Base-by-base conservation (phyloP, 2,797 vertebrate genomes). In the Kryptolebias ocellatus region DNA sequence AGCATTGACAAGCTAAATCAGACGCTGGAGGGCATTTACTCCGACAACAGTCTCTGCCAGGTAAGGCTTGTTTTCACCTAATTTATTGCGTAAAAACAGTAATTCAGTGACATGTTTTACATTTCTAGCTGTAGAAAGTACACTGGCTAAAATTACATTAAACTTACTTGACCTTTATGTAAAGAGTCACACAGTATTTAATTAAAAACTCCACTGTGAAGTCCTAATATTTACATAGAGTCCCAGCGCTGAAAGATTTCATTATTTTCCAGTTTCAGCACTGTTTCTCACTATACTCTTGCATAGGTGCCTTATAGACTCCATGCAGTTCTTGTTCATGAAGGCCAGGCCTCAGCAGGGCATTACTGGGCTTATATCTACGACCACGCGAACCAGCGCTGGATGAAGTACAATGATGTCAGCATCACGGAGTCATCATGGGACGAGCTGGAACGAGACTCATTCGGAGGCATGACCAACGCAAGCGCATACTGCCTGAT, bases 291-390 rank as follows among this genome's bases (percentile, higher is more conserved):
- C 4, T 31, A 14, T 50, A 0, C 83, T 54, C 6, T 31, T 54
- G 1, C 17, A 20, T 1, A 99, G 98, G 95, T 96, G 14, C 96
- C 98, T 14, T 99, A 99, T 70, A 94, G 83, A 52, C 92, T 99
- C 66, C 98, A 99, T 0, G 97, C 97, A 0, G 97, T 99, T 28
- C 91, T 99, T 0, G 96, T 99, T 5, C 98, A 99, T 0, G 97
- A 99, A 79, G 98, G 98, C 27, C 97, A 99, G 76, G 98, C 98
- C 0, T 97, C 96, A 0, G 96, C 97, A 0, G 97, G 98, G 4
- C 98, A 99, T 83, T 99, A 99, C 91, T 99, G 97, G 98, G 96
- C 97, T 16, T 99, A 96, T 67, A 93, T 98, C 58, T 97, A 95
- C 0, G 92, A 96, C 83, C 96, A 95, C 29, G 79, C 89, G 34